Percentiles rank a stretch among this genome's conserved stretches.
Conservation (phyloP, 2,113 vertebrate species). For the Ophiodon elongatus region DNA sequence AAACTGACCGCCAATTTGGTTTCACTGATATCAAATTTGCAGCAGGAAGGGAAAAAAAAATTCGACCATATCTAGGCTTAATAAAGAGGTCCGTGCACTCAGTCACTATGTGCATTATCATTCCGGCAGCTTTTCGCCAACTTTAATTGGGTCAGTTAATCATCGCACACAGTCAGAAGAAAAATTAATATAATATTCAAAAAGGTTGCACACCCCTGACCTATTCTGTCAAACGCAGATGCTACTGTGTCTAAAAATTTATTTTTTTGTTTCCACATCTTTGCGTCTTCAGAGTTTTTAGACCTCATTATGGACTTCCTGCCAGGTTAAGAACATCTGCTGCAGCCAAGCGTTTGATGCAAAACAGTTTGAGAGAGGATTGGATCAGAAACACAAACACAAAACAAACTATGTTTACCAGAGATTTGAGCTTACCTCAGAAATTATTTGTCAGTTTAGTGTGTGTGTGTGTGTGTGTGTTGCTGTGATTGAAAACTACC, state of each 20-base stretch:
- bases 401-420: not conserved
- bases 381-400: not conserved
- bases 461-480: not conserved
- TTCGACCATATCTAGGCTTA: not conserved
- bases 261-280: not conserved
- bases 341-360: not conserved
- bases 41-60: not conserved
- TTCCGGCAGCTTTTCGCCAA: not conserved
- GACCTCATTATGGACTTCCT: constrained; percentile 7
- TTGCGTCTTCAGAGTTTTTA: not conserved
- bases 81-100: not conserved
- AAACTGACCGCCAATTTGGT: constrained; percentile 6
- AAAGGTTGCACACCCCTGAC: constrained; percentile 23
- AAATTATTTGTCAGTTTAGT: not conserved
- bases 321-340: not conserved
- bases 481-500: not conserved
- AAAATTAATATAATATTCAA: not conserved
- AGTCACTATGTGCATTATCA: not conserved
- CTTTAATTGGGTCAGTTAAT: constrained; percentile 36
- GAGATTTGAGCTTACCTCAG: not conserved
- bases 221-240: not conserved
- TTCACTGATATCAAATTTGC: not conserved
- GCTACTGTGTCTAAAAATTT: not conserved
- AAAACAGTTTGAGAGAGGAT: constrained; percentile 2
- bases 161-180: constrained; percentile 16